Evolutionary conservation across 2,888 invertebrate genomes (phyloP).

Genomic region (Fabriciana adippe): DNA sequence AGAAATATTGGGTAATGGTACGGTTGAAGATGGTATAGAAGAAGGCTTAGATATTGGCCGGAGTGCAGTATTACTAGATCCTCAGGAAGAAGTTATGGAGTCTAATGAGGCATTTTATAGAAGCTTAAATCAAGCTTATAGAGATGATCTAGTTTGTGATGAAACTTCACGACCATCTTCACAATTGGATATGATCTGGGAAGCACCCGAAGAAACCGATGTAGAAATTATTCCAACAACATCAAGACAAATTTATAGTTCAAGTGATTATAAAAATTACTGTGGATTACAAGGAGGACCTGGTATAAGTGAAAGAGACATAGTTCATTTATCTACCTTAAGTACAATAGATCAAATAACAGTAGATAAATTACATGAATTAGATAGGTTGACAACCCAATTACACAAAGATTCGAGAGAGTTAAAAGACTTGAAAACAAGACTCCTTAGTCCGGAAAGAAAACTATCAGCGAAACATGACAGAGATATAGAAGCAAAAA

Average conservation of each 20-base stretch:
- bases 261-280: slow-evolving; percentile 90
- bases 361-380: slow-evolving; percentile 89
- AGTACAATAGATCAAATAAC: slow-evolving; percentile 90
- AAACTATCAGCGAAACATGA: slow-evolving; percentile 69
- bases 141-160: slow-evolving; percentile 88
- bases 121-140: slow-evolving; percentile 92
- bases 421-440: slow-evolving; percentile 87
- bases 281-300: slow-evolving; percentile 85
- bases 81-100: slow-evolving; percentile 82
- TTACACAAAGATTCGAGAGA: slow-evolving; percentile 90
- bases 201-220: slow-evolving; percentile 89
- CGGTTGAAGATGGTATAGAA: slow-evolving; percentile 85
- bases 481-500: slow-evolving; percentile 82
- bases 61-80: slow-evolving; percentile 65
- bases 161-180: slow-evolving; percentile 85
- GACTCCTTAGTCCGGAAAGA: slow-evolving; percentile 85
- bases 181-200: slow-evolving; percentile 93
- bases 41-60: slow-evolving; percentile 84
- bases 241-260: slow-evolving; percentile 86
- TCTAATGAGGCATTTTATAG: slow-evolving; percentile 94
- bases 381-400: slow-evolving; percentile 89
- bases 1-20: slow-evolving; percentile 85
- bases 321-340: slow-evolving; percentile 88
- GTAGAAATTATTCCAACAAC: slow-evolving; percentile 79
- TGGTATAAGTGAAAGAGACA: slow-evolving; percentile 89